Conservation (phyloP, 2,113 vertebrate genomes). For the Urocynchramus pylzowi region DNA sequence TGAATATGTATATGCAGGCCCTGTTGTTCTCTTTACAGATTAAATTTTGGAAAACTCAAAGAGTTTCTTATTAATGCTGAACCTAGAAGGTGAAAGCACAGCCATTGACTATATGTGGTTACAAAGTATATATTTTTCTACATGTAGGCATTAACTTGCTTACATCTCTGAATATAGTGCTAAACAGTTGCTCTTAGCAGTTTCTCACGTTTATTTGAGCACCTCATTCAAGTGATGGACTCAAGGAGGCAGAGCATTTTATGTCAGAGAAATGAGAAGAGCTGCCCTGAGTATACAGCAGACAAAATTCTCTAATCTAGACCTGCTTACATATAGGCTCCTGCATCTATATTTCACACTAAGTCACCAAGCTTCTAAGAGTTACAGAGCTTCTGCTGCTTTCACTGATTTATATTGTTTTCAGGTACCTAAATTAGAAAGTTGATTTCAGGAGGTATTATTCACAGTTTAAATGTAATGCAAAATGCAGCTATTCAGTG, state of each 20-base stretch:
- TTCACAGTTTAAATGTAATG: background rate
- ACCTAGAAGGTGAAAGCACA: background rate
- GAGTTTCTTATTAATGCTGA: background rate
- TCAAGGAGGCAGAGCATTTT: background rate
- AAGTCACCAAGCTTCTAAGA: background rate
- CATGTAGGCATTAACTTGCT: background rate
- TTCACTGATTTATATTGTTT: background rate
- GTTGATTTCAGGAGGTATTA: background rate
- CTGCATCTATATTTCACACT: background rate
- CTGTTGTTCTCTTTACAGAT: slow-evolving; percentile 11
- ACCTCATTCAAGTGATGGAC: background rate
- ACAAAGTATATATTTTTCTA: background rate
- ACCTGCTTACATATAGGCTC: background rate
- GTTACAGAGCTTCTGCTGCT: background rate
- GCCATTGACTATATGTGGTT: background rate
- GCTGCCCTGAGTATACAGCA: background rate
- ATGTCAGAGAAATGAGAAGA: background rate
- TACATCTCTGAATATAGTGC: background rate
- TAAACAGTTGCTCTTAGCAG: background rate
- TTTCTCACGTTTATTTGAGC: background rate
- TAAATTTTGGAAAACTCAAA: background rate
- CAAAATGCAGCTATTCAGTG: background rate
- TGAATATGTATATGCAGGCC: slow-evolving; percentile 19
- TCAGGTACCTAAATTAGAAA: background rate
- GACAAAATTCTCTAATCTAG: background rate